These are phyloP conservation scores for Ormyrus nitidulus DNA, from an alignment of 2,888 invertebrate species.

Conservation along the genomic window DNA sequence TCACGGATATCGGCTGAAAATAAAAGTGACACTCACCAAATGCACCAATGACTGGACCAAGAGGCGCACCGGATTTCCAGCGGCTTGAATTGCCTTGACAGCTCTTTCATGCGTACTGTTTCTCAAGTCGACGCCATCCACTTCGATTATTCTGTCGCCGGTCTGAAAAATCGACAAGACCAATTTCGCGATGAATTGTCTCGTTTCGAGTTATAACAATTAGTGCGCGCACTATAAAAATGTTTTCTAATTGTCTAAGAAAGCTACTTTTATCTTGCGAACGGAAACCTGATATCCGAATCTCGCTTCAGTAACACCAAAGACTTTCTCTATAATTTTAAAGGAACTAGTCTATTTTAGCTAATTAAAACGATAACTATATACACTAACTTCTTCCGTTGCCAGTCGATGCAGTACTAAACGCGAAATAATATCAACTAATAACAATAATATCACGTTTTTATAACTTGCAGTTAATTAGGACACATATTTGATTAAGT, in stretches of 20 bases:
- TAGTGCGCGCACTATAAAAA: not conserved
- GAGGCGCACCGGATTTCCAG: constrained; percentile 91
- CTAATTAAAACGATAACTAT: too few relatives aligned
- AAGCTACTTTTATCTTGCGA: not conserved
- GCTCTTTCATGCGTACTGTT: constrained; percentile 95
- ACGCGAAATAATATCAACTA: too few relatives aligned
- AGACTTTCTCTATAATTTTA: too few relatives aligned
- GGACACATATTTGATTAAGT: too few relatives aligned
- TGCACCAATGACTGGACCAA: constrained; percentile 90
- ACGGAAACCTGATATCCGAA: not conserved
- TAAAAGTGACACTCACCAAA: constrained; percentile 79
- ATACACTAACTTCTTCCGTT: not conserved
- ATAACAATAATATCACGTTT: too few relatives aligned
- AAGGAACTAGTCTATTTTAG: too few relatives aligned
- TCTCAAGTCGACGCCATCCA: constrained; percentile 92
- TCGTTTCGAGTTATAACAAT: too few relatives aligned
- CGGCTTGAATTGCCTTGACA: constrained; percentile 94
- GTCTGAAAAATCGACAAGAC: constrained; percentile 78
- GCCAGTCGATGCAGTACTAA: too few relatives aligned
- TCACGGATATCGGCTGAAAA: not conserved
- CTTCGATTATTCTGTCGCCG: constrained; percentile 92
- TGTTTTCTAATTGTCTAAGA: not conserved
- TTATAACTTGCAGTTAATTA: too few relatives aligned
- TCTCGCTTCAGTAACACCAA: not conserved
- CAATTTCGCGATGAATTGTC: constrained; percentile 32